Conservation (phyloP, 2,113 vertebrate genomes). For the Pycnonotus jocosus region DNA sequence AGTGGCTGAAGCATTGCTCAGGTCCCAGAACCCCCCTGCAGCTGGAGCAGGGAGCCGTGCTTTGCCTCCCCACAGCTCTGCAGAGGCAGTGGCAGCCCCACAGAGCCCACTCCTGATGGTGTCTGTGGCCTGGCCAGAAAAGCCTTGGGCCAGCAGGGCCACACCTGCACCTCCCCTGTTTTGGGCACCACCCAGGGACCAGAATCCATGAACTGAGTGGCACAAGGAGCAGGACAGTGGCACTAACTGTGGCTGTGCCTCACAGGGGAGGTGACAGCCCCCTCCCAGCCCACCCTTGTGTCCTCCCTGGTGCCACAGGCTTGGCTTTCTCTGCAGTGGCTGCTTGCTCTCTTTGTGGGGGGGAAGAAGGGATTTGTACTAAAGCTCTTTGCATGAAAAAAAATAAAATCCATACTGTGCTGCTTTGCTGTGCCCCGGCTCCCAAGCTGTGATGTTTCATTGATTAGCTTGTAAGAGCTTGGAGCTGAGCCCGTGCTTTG, state of each 20-base stretch:
- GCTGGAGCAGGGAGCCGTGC: not conserved
- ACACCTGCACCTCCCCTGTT: not conserved
- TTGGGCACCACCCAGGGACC: not conserved
- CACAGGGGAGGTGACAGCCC: not conserved
- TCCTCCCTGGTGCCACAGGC: not conserved
- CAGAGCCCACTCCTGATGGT: no score
- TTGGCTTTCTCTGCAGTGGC: not conserved
- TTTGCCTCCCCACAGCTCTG: fast-evolving
- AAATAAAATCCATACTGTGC: conserved; percentile 16
- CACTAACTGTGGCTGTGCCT: not conserved
- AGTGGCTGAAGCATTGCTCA: not conserved
- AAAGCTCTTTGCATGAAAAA: not conserved
- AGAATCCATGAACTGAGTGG: fast-evolving
- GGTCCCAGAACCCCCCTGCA: not conserved
- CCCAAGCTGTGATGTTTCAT: conserved; percentile 38
- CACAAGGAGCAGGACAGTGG: not conserved
- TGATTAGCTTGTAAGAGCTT: conserved; percentile 39
- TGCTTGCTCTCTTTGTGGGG: not conserved
- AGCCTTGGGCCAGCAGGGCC: not conserved
- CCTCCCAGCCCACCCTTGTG: not conserved
- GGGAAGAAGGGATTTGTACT: not conserved
- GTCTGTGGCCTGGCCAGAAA: not conserved
- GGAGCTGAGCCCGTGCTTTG: conserved; percentile 5
- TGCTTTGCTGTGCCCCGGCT: conserved; percentile 14
- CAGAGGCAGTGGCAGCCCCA: not conserved